Base-by-base conservation (phyloP, 2,888 invertebrate genomes). In the Eupsilia transversa region DNA sequence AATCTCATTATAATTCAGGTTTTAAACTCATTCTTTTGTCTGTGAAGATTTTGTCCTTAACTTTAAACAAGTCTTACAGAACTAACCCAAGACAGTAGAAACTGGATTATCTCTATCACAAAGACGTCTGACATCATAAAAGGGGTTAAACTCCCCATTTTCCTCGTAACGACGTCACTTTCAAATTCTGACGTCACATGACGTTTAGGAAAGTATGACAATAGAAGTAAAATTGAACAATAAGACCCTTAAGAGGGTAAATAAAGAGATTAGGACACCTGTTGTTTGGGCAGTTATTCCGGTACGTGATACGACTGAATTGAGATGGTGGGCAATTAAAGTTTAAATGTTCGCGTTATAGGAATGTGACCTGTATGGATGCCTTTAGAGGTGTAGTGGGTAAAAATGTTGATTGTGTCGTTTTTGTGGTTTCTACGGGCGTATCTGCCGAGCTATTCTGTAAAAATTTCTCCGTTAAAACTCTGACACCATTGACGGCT, bases 211-310 rank as follows among this genome's bases (percentile, higher is more conserved):
- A 80, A 84, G 43, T 80, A 61, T 81, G 61, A 81, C 66, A 81
- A 84, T 80, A 60, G 70, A 70, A 74, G 74, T 84, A 81, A 70
- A 74, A 84, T 74, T 82, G 33, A 76, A 82, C 82, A 70, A 71
- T 60, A 77, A 81, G 72, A 66, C 74, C 69, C 66, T 64, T 74
- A 27, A 54, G 46, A 54, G 80, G 74, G 81, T 66, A 74, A 69
- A 80, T 86, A 86, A 74, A 74, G 72, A 77, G 80, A 84, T 83
- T 86, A 86, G 83, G 76, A 59, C 74, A 84, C 84, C 86, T 84
- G 84, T 84, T 86, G 86, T 74, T 57, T n/a, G 49, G 46, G 54
- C 75, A 54, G 71, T 86, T 80, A 86, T 74, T 84, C 63, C 69
- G 56, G 70, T 46, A 73, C 84, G 84, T 79, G 84, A 72, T 60